Evolutionary conservation across 2,888 invertebrate species (phyloP).

Genomic region (Aelia acuminata): DNA sequence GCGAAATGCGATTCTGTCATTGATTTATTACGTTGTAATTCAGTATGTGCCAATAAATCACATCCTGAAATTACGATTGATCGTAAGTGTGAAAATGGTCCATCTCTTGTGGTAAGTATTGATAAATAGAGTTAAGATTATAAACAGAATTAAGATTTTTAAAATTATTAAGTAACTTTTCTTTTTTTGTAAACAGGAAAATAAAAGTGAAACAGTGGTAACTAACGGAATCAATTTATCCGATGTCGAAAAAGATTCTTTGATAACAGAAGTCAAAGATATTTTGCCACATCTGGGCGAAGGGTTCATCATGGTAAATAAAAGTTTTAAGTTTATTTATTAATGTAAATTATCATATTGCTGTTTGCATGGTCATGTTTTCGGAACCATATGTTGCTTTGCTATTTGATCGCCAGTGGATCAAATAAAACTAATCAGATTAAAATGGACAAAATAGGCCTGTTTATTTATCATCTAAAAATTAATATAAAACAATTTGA

Average conservation of each 20-base stretch:
- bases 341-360: background rate
- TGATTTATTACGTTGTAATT: constrained; percentile 14
- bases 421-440: no score
- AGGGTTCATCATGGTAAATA: constrained; percentile 75
- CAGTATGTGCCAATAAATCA: background rate
- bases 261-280: constrained; percentile 79
- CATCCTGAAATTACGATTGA: background rate
- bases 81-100: background rate
- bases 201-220: background rate
- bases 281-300: constrained; percentile 87
- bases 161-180: background rate
- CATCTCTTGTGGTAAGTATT: background rate
- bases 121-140: background rate
- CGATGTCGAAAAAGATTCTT: constrained; percentile 68
- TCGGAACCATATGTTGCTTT: no score
- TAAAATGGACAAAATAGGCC: no score
- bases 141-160: no score
- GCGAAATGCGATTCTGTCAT: constrained; percentile 46
- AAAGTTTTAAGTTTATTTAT: constrained; percentile 13
- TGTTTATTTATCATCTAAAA: no score
- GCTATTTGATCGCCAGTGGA: no score
- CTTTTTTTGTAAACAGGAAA: background rate
- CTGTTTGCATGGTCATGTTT: no score
- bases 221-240: constrained; percentile 58
- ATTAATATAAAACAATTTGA: no score